Conservation (phyloP, 2,888 invertebrate species). For the Apodemia zela region DNA sequence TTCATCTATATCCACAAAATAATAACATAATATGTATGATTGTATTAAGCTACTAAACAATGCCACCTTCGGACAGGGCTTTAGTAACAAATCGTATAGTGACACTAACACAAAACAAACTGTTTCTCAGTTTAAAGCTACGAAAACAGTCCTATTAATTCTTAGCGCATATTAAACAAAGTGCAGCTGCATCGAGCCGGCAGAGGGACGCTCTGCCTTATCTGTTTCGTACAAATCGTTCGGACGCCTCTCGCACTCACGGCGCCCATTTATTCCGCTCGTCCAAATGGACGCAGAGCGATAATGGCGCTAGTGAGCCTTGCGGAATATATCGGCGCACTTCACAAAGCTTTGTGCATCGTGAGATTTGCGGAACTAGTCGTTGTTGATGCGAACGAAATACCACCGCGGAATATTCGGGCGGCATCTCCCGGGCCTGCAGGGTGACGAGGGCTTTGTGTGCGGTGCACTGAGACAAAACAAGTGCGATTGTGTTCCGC, state of each 20-base stretch:
- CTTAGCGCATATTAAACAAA: neutral
- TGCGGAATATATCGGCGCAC: neutral
- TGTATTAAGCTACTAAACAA: no score
- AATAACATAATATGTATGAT: no score
- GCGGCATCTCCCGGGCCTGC: neutral
- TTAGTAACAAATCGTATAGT: neutral
- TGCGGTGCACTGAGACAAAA: no score
- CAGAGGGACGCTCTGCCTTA: neutral
- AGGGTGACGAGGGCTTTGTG: no score
- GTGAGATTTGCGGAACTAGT: neutral
- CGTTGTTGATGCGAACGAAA: neutral
- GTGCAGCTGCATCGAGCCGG: neutral
- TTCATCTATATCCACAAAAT: no score
- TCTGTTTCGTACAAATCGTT: conserved; percentile 8
- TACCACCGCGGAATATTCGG: neutral
- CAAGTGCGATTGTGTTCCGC: no score
- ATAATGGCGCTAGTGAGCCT: conserved; percentile 1
- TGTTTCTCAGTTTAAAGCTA: neutral
- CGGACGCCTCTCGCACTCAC: conserved; percentile 1
- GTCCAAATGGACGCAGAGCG: conserved; percentile 6
- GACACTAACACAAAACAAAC: neutral
- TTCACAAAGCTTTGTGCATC: conserved; percentile 8
- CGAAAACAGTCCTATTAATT: neutral
- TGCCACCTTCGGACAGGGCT: no score
- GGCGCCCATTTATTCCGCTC: neutral